Conservation (phyloP, 1,140 invertebrate species). For the Piezodorus guildinii region DNA sequence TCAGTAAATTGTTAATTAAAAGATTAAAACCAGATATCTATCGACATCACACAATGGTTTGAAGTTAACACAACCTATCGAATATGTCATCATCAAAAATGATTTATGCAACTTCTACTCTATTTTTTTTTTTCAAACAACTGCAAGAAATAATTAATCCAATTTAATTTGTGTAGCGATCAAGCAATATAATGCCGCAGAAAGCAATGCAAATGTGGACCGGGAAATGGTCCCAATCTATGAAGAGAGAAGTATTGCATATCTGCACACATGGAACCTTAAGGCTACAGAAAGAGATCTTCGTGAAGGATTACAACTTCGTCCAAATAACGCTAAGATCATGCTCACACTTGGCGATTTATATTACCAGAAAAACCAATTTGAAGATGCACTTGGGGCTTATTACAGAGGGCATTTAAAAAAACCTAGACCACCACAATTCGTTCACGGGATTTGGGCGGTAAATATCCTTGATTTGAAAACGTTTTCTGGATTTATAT, state of each 20-base stretch:
- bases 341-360: not conserved
- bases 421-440: slow-evolving; percentile 2
- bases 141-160: too few species aligned
- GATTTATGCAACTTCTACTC: too few species aligned
- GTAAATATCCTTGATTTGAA: not conserved
- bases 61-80: too few species aligned
- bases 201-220: slow-evolving; percentile 2
- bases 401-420: not conserved
- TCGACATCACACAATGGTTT: too few species aligned
- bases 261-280: not conserved
- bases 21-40: too few species aligned
- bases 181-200: not conserved
- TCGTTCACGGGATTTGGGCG: not conserved
- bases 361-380: not conserved
- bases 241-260: not conserved
- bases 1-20: too few species aligned
- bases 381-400: slow-evolving; percentile 1
- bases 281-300: not conserved
- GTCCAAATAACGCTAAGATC: not conserved
- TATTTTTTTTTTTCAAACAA: too few species aligned
- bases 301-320: not conserved
- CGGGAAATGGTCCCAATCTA: not conserved
- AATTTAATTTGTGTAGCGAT: not conserved
- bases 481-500: too few species aligned
- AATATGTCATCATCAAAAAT: too few species aligned